These are phyloP conservation scores for Drosophila gaucha DNA, from an alignment of 2,888 invertebrate genomes.

Conservation along the genomic window DNA sequence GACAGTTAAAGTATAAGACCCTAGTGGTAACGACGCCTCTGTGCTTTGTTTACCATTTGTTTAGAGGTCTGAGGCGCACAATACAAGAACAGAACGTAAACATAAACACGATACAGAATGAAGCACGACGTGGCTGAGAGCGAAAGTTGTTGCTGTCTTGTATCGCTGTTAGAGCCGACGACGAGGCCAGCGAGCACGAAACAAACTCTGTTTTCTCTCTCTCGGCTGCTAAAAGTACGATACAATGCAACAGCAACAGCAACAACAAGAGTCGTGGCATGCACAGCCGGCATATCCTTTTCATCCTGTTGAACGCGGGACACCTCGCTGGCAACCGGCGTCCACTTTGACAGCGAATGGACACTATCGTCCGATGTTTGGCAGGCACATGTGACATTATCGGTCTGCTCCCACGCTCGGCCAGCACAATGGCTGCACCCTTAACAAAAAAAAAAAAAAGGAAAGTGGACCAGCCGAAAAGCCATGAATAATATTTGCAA, in stretches of 20 bases:
- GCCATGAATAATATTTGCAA: constrained; percentile 69
- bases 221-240: constrained; percentile 59
- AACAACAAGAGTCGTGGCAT: constrained; percentile 11
- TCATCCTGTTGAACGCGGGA: constrained; percentile 67
- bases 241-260: constrained; percentile 68
- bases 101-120: constrained; percentile 68
- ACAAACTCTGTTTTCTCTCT: constrained; percentile 51
- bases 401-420: constrained; percentile 27
- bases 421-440: constrained; percentile 9
- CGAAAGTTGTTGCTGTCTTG: constrained; percentile 73
- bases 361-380: constrained; percentile 55
- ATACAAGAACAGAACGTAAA: constrained; percentile 63
- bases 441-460: not conserved
- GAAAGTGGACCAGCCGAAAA: constrained; percentile 37
- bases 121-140: constrained; percentile 58
- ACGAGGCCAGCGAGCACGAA: constrained; percentile 27
- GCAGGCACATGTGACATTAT: constrained; percentile 68
- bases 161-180: constrained; percentile 76
- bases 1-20: constrained; percentile 26
- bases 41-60: constrained; percentile 82
- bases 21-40: constrained; percentile 75
- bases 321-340: constrained; percentile 75
- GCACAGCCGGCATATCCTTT: constrained; percentile 41
- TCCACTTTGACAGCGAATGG: constrained; percentile 75
- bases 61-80: constrained; percentile 53